Conservation (phyloP, 2,113 vertebrate genomes). For the Amphilophus citrinellus region DNA sequence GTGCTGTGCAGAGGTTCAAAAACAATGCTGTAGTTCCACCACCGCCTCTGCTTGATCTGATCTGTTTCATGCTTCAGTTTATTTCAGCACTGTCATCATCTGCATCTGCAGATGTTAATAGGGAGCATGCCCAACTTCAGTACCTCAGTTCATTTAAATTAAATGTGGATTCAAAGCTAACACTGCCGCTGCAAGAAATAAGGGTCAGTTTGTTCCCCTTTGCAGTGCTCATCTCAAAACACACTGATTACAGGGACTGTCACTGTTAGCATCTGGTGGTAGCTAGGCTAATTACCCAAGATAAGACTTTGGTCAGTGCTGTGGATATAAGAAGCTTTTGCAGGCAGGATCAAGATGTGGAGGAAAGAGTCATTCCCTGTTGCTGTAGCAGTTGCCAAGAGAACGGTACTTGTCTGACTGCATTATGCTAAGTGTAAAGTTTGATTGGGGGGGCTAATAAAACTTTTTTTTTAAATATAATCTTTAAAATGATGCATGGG, state of each 20-base stretch:
- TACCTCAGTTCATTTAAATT: neutral
- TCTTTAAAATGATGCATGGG: neutral
- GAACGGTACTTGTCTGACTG: too few species aligned
- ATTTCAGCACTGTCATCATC: neutral
- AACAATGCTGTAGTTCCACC: neutral
- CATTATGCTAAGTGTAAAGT: too few species aligned
- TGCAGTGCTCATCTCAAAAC: neutral
- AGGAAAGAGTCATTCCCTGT: neutral
- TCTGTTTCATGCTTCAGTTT: neutral
- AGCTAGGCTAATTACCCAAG: neutral
- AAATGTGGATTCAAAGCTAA: neutral
- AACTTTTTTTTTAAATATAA: neutral
- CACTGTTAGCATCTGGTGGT: neutral
- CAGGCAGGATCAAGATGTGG: neutral
- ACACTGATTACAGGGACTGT: neutral
- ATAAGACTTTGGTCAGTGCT: neutral
- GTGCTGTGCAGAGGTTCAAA: neutral
- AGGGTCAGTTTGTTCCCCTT: neutral
- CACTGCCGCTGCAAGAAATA: neutral
- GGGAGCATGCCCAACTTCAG: neutral
- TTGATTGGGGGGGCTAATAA: too few species aligned
- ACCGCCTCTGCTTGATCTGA: neutral
- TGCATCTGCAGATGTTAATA: neutral
- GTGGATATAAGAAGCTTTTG: neutral
- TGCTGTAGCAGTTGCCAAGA: neutral